Conservation (phyloP, 2,797 vertebrate genomes). For the Melanitta fusca region DNA sequence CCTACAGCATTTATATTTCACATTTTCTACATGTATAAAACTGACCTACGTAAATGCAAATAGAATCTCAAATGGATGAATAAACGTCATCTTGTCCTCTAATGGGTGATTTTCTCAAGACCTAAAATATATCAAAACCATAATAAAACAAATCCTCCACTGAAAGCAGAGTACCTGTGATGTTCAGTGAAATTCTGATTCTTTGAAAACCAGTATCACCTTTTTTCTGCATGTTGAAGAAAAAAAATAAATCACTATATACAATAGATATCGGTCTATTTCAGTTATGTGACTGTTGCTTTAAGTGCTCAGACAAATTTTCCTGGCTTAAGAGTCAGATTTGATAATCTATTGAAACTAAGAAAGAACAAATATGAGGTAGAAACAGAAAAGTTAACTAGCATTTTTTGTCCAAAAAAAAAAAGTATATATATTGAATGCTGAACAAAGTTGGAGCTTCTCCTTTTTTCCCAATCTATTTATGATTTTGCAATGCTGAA, state of each 20-base stretch:
- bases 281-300: neutral
- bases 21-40: neutral
- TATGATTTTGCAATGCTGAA: conserved; percentile 25
- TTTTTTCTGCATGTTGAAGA: neutral
- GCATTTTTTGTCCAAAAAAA: neutral
- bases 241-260: neutral
- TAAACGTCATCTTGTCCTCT: neutral
- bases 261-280: neutral
- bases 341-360: neutral
- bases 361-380: neutral
- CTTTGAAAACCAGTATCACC: neutral
- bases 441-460: neutral
- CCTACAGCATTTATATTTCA: neutral
- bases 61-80: neutral
- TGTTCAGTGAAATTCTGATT: neutral
- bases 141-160: neutral
- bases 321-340: neutral
- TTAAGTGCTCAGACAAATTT: neutral
- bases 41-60: neutral
- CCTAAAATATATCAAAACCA: neutral
- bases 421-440: neutral
- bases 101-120: neutral
- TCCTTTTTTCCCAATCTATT: neutral
- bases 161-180: neutral
- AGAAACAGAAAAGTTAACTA: neutral